These are phyloP conservation scores for Brachionus angularis DNA, from an alignment of 1,140 invertebrate genomes.

Conservation along the genomic window DNA sequence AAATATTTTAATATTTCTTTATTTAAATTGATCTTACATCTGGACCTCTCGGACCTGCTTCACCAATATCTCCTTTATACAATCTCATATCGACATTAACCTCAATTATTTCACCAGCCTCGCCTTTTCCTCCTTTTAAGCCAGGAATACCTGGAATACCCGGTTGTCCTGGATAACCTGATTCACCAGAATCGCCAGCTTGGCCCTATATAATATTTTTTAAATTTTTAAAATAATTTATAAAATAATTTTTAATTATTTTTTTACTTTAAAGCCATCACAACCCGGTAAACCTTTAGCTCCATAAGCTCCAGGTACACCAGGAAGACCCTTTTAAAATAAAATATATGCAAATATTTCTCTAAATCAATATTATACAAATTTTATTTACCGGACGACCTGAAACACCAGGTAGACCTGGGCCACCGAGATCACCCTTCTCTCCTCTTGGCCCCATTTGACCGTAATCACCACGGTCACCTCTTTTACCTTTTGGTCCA, in stretches of 20 bases:
- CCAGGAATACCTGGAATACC: constrained; percentile 33
- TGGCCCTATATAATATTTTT: not conserved
- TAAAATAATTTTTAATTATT: not conserved
- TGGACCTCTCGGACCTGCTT: not conserved
- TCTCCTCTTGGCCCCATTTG: constrained; percentile 32
- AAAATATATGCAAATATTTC: not conserved
- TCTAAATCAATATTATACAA: not conserved
- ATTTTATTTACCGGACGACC: not conserved
- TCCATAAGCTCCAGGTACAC: not conserved
- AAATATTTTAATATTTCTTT: too few relatives aligned
- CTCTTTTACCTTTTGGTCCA: constrained; percentile 7
- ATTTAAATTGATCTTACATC: not conserved
- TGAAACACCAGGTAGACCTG: constrained; percentile 13
- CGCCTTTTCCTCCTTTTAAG: constrained; percentile 14
- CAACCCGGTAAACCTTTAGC: constrained; percentile 29
- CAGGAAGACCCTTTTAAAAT: constrained; percentile 28
- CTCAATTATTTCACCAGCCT: constrained; percentile 27
- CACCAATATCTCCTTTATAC: constrained; percentile 14
- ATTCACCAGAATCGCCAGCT: not conserved
- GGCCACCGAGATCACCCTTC: constrained; percentile 45
- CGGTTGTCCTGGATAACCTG: constrained; percentile 29
- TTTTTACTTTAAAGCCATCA: constrained; percentile 41
- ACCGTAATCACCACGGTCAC: constrained; percentile 23
- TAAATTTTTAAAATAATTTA: not conserved
- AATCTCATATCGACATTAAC: not conserved